Conservation (phyloP, 2,113 vertebrate species). For the Monopterus albus region DNA sequence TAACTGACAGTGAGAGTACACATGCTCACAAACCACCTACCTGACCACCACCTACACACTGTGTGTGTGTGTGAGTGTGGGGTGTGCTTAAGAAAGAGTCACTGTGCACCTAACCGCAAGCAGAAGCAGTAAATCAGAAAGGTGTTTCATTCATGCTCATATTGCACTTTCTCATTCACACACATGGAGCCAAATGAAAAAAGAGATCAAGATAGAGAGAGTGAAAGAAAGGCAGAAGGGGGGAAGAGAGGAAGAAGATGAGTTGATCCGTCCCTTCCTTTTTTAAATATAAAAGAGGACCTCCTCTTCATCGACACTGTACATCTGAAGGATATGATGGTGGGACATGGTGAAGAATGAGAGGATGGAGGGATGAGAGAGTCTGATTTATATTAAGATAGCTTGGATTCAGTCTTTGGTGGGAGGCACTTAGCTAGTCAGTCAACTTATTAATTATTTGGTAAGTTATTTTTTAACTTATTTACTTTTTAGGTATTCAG, state of each 20-base stretch:
- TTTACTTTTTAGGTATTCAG: not conserved
- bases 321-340: conserved; percentile 12
- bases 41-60: conserved; percentile 15
- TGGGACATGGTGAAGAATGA: conserved; percentile 23
- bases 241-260: conserved; percentile 42
- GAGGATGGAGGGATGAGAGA: not conserved
- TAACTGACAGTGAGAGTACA: conserved; percentile 50
- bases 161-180: conserved; percentile 41
- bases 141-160: conserved; percentile 61
- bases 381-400: not conserved
- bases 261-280: conserved; percentile 48
- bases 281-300: conserved; percentile 76
- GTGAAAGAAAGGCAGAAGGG: conserved; percentile 10
- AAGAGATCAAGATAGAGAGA: not conserved
- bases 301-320: conserved; percentile 49
- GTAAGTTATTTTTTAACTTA: not conserved
- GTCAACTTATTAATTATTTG: not conserved
- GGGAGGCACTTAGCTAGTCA: not conserved
- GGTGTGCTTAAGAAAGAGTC: conserved; percentile 21
- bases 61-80: conserved; percentile 8
- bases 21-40: conserved; percentile 38
- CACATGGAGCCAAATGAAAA: not conserved
- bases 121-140: conserved; percentile 22
- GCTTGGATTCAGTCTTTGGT: not conserved
- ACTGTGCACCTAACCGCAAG: conserved; percentile 40